Conservation (phyloP, 1,140 invertebrate genomes). For the Andrena cerasifolii region DNA sequence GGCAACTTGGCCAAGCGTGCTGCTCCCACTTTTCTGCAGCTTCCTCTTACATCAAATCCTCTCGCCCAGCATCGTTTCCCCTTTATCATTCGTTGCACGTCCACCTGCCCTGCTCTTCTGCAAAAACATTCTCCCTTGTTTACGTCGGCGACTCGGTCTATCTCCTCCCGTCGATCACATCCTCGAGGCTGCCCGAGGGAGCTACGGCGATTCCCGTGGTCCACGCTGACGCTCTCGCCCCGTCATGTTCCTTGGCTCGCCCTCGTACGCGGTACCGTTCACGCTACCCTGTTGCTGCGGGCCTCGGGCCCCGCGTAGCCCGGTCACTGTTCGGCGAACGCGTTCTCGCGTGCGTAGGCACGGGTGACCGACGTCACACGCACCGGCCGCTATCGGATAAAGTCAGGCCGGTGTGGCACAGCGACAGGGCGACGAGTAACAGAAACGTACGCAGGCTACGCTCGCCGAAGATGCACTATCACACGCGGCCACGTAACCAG, state of each 20-base stretch:
- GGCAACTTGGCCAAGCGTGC: conserved; percentile 65
- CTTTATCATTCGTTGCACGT: background rate
- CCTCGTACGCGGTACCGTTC: conserved; percentile 13
- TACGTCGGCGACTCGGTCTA: background rate
- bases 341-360: conserved; percentile 14
- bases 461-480: conserved; percentile 13
- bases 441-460: background rate
- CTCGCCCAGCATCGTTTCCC: conserved; percentile 15
- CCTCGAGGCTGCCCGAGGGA: background rate
- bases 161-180: background rate
- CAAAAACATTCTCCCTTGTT: conserved; percentile 32
- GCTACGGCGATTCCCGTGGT: background rate
- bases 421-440: background rate
- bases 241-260: conserved; percentile 16
- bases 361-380: conserved; percentile 24
- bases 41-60: conserved; percentile 35
- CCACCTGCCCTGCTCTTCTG: background rate
- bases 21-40: conserved; percentile 52
- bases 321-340: background rate
- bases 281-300: conserved; percentile 15
- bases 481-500: conserved; percentile 35
- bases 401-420: conserved; percentile 6
- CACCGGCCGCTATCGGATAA: conserved; percentile 6
- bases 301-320: background rate
- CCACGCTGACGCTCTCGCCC: background rate